A percentile compares a stretch with the other conserved stretches of the same genome.
These are phyloP conservation scores for Siderastrea siderea DNA, from an alignment of 92 coral and sea anemone species.

Conservation along the genomic window DNA sequence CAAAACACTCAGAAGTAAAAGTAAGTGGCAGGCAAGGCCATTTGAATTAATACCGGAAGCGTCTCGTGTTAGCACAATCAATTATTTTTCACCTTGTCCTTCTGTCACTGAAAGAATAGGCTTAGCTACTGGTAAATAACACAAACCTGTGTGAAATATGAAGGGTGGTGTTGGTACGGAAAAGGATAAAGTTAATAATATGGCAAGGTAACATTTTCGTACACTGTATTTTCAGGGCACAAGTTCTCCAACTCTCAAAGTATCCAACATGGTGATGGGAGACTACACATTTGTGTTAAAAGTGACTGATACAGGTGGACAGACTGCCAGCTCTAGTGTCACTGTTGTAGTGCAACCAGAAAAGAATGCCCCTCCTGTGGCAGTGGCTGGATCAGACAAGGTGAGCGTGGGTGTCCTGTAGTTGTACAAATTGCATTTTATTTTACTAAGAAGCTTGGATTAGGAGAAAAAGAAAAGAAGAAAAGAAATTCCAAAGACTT, in stretches of 20 bases:
- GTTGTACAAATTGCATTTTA: neutral
- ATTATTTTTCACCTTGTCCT: no score
- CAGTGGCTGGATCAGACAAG: constrained; percentile 99
- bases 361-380: constrained; percentile 96
- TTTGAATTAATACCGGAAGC: no score
- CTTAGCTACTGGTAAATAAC: no score
- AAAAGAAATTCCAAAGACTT: no score
- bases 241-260: constrained; percentile 87
- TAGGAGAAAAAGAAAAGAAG: no score
- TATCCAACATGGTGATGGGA: constrained; percentile 97
- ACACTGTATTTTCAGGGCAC: constrained; percentile 68
- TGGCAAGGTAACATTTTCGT: neutral
- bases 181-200: neutral
- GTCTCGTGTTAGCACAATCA: no score
- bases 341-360: constrained; percentile 99
- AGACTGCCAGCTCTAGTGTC: constrained; percentile 85
- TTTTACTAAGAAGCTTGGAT: no score
- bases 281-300: constrained; percentile 97
- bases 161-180: neutral
- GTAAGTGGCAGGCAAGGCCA: no score
- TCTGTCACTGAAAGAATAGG: no score
- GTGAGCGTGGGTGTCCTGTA: constrained; percentile 42
- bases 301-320: constrained; percentile 98
- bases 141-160: neutral
- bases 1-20: no score